Conservation (phyloP, 2,113 vertebrate species). For the Plectropomus leopardus region DNA sequence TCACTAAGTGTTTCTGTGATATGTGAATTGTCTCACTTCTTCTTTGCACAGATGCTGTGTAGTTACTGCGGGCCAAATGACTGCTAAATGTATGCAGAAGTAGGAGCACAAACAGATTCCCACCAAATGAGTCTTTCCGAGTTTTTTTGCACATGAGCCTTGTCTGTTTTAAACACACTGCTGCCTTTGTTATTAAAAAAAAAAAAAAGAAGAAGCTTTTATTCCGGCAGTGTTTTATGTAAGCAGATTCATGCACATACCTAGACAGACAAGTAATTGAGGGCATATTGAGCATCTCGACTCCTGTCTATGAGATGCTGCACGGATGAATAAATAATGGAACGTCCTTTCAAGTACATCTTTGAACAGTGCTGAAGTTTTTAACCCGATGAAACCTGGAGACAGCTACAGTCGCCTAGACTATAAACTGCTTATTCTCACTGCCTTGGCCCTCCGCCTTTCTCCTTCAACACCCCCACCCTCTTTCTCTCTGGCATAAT, state of each 20-base stretch:
- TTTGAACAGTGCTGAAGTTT: constrained; percentile 73
- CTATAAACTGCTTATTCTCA: constrained; percentile 55
- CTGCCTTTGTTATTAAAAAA: neutral
- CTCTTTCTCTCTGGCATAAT: constrained; percentile 22
- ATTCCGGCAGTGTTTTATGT: constrained; percentile 34
- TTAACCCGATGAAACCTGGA: constrained; percentile 74
- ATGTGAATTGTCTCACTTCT: constrained; percentile 18
- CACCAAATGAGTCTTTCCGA: constrained; percentile 5
- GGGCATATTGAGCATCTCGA: constrained; percentile 57
- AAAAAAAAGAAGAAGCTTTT: constrained; percentile 22
- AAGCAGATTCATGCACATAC: constrained; percentile 46
- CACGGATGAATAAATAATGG: constrained; percentile 80
- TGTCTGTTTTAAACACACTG: constrained; percentile 14
- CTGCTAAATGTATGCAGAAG: neutral
- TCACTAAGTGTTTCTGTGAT: constrained; percentile 18
- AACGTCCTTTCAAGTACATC: constrained; percentile 74
- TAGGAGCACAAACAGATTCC: constrained; percentile 16
- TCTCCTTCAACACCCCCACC: constrained; percentile 33
- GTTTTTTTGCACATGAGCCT: neutral
- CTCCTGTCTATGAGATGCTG: constrained; percentile 65
- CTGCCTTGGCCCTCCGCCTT: constrained; percentile 21
- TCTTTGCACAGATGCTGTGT: constrained; percentile 46
- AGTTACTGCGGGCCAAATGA: constrained; percentile 39
- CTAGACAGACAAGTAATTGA: constrained; percentile 58
- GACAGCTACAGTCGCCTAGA: constrained; percentile 39